Conservation (phyloP, 1,140 invertebrate species). For the Macrobrachium nipponense region DNA sequence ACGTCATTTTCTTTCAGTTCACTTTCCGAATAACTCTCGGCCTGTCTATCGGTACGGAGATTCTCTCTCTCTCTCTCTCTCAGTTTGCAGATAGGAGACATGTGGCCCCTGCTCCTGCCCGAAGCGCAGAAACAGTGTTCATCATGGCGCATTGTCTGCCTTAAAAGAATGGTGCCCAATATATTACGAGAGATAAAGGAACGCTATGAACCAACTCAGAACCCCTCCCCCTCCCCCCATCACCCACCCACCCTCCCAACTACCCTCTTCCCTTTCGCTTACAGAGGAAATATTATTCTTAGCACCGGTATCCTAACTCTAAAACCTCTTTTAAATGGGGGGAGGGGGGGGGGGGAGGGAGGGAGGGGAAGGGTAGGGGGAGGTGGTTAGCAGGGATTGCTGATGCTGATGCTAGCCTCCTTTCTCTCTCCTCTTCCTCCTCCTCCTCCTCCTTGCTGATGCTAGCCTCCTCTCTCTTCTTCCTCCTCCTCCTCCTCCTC, state of each 20-base stretch:
- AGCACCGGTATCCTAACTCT: background rate
- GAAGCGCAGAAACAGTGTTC: conserved; percentile 22
- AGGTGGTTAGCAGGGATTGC: too few relatives aligned
- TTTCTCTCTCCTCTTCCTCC: too few relatives aligned
- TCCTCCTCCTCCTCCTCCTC: too few relatives aligned
- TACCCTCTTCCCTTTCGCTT: background rate
- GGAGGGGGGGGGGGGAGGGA: too few relatives aligned
- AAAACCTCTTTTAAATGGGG: too few relatives aligned
- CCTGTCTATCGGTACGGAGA: too few relatives aligned
- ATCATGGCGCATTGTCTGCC: conserved; percentile 20
- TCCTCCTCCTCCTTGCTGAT: too few relatives aligned
- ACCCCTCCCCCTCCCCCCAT: background rate
- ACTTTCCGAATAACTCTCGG: too few relatives aligned
- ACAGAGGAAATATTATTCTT: conserved; percentile 19
- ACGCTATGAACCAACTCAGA: conserved; percentile 17
- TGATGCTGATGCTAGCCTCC: too few relatives aligned
- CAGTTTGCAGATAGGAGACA: background rate
- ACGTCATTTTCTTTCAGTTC: too few relatives aligned
- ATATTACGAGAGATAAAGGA: conserved; percentile 36
- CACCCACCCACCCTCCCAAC: background rate
- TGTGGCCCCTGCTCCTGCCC: background rate
- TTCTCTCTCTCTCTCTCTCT: background rate
- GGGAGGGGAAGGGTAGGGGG: too few relatives aligned
- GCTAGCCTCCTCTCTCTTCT: too few relatives aligned
- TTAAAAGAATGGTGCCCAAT: conserved; percentile 25